Evolutionary conservation across 2,113 vertebrate species (phyloP).

Genomic region (Hippocampus zosterae): DNA sequence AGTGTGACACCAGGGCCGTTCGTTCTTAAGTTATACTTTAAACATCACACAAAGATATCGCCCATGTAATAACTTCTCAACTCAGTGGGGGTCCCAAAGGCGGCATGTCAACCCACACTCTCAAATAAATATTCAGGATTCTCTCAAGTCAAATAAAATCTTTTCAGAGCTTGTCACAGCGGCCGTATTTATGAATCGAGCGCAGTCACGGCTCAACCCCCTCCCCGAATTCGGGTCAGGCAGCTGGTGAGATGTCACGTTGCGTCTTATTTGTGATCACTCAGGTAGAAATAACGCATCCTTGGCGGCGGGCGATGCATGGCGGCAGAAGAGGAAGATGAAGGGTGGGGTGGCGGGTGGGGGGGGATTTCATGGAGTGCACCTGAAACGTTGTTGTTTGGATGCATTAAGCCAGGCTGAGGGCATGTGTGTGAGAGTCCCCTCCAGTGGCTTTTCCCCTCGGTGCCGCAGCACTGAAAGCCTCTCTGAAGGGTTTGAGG

Average conservation of each 20-base stretch:
- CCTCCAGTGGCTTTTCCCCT: slow-evolving; percentile 28
- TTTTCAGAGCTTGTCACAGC: slow-evolving; percentile 7
- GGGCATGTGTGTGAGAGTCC: slow-evolving; percentile 19
- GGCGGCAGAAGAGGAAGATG: not conserved
- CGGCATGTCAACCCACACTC: not conserved
- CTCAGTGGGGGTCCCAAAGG: not conserved
- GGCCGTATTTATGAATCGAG: slow-evolving; percentile 14
- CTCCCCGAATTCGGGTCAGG: slow-evolving; percentile 27
- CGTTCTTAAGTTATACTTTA: not conserved
- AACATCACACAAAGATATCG: slow-evolving; percentile 6
- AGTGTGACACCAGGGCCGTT: not conserved
- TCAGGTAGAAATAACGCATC: slow-evolving; percentile 59
- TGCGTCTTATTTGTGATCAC: slow-evolving; percentile 61
- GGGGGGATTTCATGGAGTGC: slow-evolving; percentile 55
- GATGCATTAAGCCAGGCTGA: slow-evolving; percentile 70
- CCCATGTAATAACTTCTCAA: slow-evolving; percentile 6
- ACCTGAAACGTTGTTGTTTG: slow-evolving; percentile 66
- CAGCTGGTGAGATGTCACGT: slow-evolving; percentile 50
- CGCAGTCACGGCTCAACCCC: not conserved
- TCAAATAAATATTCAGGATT: not conserved
- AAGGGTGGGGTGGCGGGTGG: not conserved
- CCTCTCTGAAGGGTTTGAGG: not conserved
- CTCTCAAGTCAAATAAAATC: slow-evolving; percentile 5
- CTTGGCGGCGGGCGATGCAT: slow-evolving; percentile 38
- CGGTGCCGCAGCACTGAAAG: slow-evolving; percentile 1